Conservation (phyloP, 2,113 vertebrate genomes). For the Falcunculus frontatus region DNA sequence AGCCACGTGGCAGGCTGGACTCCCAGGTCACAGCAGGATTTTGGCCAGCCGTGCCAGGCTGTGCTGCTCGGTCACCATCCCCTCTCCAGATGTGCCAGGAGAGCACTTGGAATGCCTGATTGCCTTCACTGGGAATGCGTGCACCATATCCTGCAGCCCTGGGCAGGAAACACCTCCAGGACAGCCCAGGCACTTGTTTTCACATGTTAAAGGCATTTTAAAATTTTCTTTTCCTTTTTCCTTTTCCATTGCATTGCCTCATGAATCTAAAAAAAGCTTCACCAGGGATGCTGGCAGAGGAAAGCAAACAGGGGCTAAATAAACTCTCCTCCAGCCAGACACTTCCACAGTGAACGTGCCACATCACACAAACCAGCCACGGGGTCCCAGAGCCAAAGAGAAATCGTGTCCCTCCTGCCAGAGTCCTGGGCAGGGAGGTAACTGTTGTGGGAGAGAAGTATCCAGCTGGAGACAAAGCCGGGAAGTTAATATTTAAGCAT, state of each 20-base stretch:
- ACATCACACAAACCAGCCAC: not conserved
- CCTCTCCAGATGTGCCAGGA: not conserved
- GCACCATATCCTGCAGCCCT: not conserved
- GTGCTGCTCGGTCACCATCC: fast-evolving
- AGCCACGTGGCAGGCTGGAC: not conserved
- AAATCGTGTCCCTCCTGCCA: not conserved
- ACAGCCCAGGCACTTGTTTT: not conserved
- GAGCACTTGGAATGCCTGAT: not conserved
- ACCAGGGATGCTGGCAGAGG: not conserved
- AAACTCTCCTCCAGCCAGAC: constrained; percentile 1
- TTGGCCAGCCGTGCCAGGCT: not conserved
- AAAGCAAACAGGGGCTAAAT: constrained; percentile 13
- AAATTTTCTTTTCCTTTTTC: not conserved
- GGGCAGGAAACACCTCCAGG: not conserved
- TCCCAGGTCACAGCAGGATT: not conserved
- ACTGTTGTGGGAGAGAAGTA: not conserved
- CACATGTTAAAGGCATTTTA: not conserved
- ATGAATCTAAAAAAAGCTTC: not conserved
- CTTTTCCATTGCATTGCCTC: not conserved
- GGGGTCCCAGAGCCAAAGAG: not conserved
- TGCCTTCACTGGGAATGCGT: not conserved
- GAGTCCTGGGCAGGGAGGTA: not conserved
- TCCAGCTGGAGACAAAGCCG: constrained; percentile 54
- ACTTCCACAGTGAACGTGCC: not conserved
- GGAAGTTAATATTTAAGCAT: constrained; percentile 67